phyloP scores from a whole-genome alignment of 2,888 invertebrate species.

The Drosophila mettleri region DNA sequence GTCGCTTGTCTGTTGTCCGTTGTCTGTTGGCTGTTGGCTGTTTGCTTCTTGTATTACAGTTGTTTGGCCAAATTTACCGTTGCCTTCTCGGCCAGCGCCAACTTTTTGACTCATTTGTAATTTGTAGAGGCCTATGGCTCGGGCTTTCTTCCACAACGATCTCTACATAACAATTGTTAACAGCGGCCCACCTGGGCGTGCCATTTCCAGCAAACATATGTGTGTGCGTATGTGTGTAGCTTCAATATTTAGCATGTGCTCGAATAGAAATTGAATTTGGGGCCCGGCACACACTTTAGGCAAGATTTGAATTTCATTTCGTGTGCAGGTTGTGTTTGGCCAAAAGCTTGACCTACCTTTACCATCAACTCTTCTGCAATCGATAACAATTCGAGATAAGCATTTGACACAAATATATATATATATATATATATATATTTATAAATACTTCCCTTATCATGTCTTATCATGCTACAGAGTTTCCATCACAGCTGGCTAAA shows the following conservation, averaged over 20 bases:
- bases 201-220: conserved; percentile 1
- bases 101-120: conserved; percentile 43
- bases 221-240: not conserved
- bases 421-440: too few species aligned
- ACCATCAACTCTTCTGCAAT: not conserved
- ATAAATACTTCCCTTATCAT: too few species aligned
- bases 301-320: not conserved
- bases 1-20: conserved; percentile 19
- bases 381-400: not conserved
- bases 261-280: not conserved
- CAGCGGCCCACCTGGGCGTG: conserved; percentile 5
- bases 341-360: not conserved
- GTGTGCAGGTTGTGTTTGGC: not conserved
- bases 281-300: not conserved
- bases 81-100: conserved; percentile 42
- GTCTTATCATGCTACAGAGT: too few species aligned
- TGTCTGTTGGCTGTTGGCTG: conserved; percentile 32
- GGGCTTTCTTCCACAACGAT: conserved; percentile 28
- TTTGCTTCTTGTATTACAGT: conserved; percentile 56
- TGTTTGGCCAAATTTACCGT: conserved; percentile 66
- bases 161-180: conserved; percentile 7
- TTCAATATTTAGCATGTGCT: conserved; percentile 9
- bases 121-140: conserved; percentile 33
- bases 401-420: not conserved
- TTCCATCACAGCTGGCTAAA: too few species aligned